These are phyloP conservation scores for Melanerpes aurifrons DNA, from an alignment of 2,113 vertebrate species.

Conservation along the genomic window DNA sequence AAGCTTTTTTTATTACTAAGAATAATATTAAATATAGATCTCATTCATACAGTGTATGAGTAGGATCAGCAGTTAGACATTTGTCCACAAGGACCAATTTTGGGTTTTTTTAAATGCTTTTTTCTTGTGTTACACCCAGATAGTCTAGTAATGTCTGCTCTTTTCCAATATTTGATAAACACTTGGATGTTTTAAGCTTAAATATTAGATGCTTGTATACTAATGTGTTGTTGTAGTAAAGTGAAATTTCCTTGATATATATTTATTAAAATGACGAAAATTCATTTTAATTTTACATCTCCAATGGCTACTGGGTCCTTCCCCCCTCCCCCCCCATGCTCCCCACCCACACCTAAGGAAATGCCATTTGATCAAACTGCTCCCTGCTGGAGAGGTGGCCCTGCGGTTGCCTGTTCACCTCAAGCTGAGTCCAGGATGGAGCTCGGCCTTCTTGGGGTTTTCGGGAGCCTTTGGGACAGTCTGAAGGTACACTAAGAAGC, in stretches of 20 bases:
- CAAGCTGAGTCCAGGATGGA: background rate
- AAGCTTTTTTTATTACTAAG: constrained; percentile 73
- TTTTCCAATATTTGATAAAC: constrained; percentile 82
- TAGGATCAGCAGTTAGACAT: constrained; percentile 76
- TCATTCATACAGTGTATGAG: constrained; percentile 87
- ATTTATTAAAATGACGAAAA: constrained; percentile 85
- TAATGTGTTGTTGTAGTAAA: constrained; percentile 82
- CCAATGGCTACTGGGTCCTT: constrained; percentile 35
- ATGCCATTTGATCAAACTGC: background rate
- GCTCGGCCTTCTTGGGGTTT: background rate
- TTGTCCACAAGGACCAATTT: constrained; percentile 83
- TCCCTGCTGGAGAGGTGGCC: background rate
- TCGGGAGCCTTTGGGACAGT: background rate
- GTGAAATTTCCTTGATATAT: constrained; percentile 83
- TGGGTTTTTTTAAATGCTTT: constrained; percentile 71
- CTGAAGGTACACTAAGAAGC: constrained; percentile 13
- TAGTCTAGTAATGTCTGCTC: constrained; percentile 76
- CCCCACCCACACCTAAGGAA: background rate
- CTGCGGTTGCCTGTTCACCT: background rate
- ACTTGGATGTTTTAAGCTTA: constrained; percentile 80
- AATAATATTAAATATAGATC: constrained; percentile 81
- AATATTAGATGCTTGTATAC: constrained; percentile 82
- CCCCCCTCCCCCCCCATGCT: background rate
- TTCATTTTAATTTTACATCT: constrained; percentile 71
- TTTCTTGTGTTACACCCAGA: constrained; percentile 75